Evolutionary conservation across 2,888 invertebrate species (phyloP), one percentile per base, ranked within the genome.

Genomic region (Meganola albula): DNA sequence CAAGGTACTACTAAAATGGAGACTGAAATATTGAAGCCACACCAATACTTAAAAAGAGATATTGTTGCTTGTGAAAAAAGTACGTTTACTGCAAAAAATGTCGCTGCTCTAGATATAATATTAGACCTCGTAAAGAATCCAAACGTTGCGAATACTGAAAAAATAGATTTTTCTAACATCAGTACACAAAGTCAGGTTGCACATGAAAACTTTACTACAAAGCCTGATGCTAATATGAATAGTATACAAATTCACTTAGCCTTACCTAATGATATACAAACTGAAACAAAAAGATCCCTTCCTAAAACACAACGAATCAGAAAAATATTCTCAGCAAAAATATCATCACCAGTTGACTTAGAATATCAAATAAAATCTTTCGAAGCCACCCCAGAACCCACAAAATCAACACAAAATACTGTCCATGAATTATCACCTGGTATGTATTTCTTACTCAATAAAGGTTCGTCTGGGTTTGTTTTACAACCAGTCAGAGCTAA

Each of bases 201-300:
- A n/a, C n/a, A n/a, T n/a, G n/a, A 25, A 2, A 4, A 21, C 2
- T 12, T 14, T 1, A 9, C 14, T 2, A 29, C 35, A 1, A 37
- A 41, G 12, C 9, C 31, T 4, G 4, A 10, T 1, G 12, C 18
- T 10, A 29, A 27, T 3, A 60, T 62, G 1, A 78, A 74, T 34
- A 45, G 66, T 10, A 70, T 80, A 10, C 73, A 79, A 63, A 68
- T 82, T 0, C 76, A 76, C 24, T 72, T 82, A 27, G 69, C 67
- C 2, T 54, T 78, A 18, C 78, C 79, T 0, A 61, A 48, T 26
- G 51, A 58, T 22, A 27, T 46, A 1, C 28, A 43, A 5, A 45
- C 38, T 12, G 56, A 52, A 12, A 63, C 46, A 12, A 78, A 67
- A 33, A 54, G 74, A 35, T 64, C 72, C 2, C 28, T 60, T 1